Percentiles rank a stretch among this genome's conserved stretches.
Conservation (phyloP, 2,797 vertebrate species). For the Melanogrammus aeglefinus region DNA sequence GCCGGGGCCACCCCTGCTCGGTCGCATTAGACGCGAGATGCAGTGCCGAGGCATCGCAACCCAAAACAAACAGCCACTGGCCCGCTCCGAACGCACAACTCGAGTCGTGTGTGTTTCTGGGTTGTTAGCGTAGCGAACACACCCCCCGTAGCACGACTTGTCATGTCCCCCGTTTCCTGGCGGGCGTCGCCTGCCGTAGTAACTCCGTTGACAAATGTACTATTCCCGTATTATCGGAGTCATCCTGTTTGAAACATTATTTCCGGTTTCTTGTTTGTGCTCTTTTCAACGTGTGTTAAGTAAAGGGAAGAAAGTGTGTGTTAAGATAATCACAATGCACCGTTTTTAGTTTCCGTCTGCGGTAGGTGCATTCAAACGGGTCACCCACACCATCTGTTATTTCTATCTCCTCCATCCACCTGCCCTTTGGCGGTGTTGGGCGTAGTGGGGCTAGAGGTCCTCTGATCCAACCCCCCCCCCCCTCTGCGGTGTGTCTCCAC, state of each 20-base stretch:
- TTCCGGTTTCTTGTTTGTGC: background rate
- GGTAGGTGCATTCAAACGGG: background rate
- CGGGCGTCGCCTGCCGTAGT: no score
- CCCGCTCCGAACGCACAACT: background rate
- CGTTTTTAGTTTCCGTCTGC: background rate
- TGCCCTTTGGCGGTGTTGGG: background rate
- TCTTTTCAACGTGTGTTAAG: background rate
- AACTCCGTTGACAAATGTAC: background rate
- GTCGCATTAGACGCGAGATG: slow-evolving; percentile 40
- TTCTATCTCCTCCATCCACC: background rate
- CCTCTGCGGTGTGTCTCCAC: slow-evolving; percentile 26
- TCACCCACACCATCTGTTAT: no score
- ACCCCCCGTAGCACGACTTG: background rate
- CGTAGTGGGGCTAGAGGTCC: background rate
- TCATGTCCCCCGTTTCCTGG: no score
- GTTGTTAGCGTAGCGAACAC: background rate
- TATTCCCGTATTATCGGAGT: background rate
- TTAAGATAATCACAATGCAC: background rate
- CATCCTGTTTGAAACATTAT: background rate
- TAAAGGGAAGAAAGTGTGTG: background rate
- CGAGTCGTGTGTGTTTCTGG: background rate
- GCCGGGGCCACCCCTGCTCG: slow-evolving; percentile 49
- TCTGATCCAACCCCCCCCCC: background rate
- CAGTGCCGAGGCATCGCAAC: slow-evolving; percentile 27
- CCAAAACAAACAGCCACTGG: background rate